Conservation (phyloP, 2,888 invertebrate genomes). For the Platerodrilus igneus region DNA sequence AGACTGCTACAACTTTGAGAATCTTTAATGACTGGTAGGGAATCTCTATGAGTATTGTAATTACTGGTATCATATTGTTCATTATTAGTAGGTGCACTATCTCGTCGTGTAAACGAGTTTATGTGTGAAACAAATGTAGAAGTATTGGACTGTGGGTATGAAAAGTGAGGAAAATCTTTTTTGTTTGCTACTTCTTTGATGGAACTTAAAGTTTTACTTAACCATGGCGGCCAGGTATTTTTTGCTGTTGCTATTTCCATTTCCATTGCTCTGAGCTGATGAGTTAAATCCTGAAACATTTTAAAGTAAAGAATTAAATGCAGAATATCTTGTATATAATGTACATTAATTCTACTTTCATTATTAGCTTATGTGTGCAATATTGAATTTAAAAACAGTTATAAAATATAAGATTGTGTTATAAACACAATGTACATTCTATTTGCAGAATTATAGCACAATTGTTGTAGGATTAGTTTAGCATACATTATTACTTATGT, state of each 20-base stretch:
- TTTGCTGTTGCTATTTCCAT: slow-evolving; percentile 68
- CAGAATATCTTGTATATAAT: no score
- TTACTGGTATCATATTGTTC: slow-evolving; percentile 35
- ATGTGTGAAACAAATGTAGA: slow-evolving; percentile 48
- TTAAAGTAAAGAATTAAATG: not conserved
- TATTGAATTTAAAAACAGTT: not conserved
- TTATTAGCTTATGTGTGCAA: no score
- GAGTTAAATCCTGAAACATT: slow-evolving; percentile 71
- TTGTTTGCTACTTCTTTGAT: slow-evolving; percentile 71
- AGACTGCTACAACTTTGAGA: slow-evolving; percentile 48
- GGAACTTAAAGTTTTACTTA: slow-evolving; percentile 84
- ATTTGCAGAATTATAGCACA: no score
- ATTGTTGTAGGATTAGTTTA: no score
- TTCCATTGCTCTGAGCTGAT: slow-evolving; percentile 78
- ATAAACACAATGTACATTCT: no score
- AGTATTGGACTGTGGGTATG: slow-evolving; percentile 35
- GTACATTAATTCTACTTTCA: no score
- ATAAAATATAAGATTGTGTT: slow-evolving; percentile 1
- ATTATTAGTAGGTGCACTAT: slow-evolving; percentile 47
- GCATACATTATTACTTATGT: no score
- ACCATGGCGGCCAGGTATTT: slow-evolving; percentile 86
- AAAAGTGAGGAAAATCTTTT: slow-evolving; percentile 44
- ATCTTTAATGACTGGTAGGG: slow-evolving; percentile 45
- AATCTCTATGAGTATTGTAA: slow-evolving; percentile 38
- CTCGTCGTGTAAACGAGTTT: slow-evolving; percentile 45